Evolutionary conservation across 2,888 invertebrate species (phyloP).

Genomic region (Eilema caniola): DNA sequence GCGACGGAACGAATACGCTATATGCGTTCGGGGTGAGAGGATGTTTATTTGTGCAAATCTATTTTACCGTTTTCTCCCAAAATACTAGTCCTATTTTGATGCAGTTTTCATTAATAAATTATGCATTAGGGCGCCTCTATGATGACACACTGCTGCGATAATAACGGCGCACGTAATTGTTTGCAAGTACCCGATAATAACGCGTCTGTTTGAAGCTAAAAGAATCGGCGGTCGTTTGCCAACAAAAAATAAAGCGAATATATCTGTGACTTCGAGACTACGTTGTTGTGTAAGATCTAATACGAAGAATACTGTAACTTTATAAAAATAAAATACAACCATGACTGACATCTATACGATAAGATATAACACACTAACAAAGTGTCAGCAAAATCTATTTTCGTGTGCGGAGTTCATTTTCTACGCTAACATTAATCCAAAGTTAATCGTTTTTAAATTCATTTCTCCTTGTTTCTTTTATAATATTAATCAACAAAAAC

Average conservation of each 20-base stretch:
- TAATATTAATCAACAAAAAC: slow-evolving; percentile 45
- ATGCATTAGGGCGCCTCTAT: too few relatives aligned
- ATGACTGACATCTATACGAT: background rate
- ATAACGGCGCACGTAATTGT: too few relatives aligned
- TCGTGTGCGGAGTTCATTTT: background rate
- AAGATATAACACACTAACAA: background rate
- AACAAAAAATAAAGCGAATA: background rate
- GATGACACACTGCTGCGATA: too few relatives aligned
- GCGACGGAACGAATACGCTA: too few relatives aligned
- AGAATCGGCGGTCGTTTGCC: background rate
- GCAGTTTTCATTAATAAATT: too few relatives aligned
- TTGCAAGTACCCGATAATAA: too few relatives aligned
- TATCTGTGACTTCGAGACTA: slow-evolving; percentile 20
- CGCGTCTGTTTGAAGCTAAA: background rate
- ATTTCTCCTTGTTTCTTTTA: slow-evolving; percentile 23
- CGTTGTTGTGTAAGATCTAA: background rate
- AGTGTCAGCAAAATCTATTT: background rate
- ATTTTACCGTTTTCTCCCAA: too few relatives aligned
- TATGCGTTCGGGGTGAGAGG: too few relatives aligned
- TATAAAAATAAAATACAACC: background rate
- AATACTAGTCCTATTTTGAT: too few relatives aligned
- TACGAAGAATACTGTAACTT: background rate
- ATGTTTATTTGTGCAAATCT: too few relatives aligned
- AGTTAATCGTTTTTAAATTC: slow-evolving; percentile 23
- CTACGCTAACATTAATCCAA: background rate